A percentile compares a stretch with the other conserved stretches of the same genome.
These are phyloP conservation scores for Bungarus multicinctus DNA, from an alignment of 2,113 vertebrate genomes.

Conservation along the genomic window DNA sequence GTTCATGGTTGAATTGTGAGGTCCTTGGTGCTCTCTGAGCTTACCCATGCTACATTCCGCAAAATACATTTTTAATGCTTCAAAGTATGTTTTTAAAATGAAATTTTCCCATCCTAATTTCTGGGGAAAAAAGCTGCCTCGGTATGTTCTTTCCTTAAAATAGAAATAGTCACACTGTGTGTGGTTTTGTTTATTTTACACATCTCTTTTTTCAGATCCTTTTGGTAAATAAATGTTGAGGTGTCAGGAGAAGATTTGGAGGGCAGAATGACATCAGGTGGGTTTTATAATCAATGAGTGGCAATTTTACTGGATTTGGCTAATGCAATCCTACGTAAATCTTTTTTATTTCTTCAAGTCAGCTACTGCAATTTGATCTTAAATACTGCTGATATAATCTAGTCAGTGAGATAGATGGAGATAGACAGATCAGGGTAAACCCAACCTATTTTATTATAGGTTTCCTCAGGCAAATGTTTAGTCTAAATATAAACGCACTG, in stretches of 20 bases:
- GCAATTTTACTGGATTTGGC: background rate
- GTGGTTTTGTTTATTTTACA: background rate
- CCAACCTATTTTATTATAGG: background rate
- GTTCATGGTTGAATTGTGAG: too few species aligned
- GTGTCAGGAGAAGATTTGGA: background rate
- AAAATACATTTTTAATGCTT: background rate
- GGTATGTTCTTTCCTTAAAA: background rate
- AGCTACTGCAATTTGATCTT: background rate
- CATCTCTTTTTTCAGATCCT: background rate
- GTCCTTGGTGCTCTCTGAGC: background rate
- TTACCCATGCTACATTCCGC: background rate
- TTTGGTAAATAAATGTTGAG: background rate
- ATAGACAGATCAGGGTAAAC: background rate
- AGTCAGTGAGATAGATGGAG: background rate
- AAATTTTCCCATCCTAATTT: background rate
- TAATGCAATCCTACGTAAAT: background rate
- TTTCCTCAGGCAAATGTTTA: background rate
- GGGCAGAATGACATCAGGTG: background rate
- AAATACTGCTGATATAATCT: background rate
- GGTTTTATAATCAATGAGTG: background rate
- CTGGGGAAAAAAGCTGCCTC: background rate
- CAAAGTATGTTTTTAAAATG: background rate
- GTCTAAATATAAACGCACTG: background rate
- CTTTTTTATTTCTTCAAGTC: background rate
- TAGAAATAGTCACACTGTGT: background rate